Conservation (phyloP, 2,113 vertebrate species). For the Ammodramus savannarum region DNA sequence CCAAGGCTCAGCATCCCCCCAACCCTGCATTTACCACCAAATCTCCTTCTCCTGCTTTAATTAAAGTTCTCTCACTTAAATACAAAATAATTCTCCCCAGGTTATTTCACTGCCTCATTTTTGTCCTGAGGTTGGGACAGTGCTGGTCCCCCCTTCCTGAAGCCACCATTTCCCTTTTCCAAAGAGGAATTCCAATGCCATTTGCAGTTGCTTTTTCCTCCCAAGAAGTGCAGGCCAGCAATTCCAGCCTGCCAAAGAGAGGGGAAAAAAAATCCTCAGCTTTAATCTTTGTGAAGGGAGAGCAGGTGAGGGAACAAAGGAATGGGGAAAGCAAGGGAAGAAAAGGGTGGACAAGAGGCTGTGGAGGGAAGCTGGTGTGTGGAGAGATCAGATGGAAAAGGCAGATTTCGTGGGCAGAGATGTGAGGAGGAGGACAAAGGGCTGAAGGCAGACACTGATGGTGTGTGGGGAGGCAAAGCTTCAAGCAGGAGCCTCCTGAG, state of each 20-base stretch:
- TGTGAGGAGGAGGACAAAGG: not conserved
- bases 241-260: not conserved
- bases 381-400: not conserved
- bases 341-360: not conserved
- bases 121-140: not conserved
- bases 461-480: not conserved
- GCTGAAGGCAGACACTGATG: not conserved
- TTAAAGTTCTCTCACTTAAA: not conserved
- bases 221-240: not conserved
- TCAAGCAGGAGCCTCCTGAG: fast-evolving
- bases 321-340: not conserved
- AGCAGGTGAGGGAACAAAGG: not conserved
- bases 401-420: not conserved
- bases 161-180: not conserved
- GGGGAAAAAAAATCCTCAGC: not conserved
- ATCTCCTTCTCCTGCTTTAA: not conserved
- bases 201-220: not conserved
- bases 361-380: fast-evolving
- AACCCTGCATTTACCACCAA: not conserved
- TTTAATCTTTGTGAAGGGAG: not conserved
- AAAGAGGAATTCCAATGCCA: not conserved
- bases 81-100: not conserved
- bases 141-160: fast-evolving
- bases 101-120: fast-evolving
- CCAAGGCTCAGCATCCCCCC: not conserved